phyloP scores from a whole-genome alignment of 30 jellyfish, hydroid and myxozoan species.

The Sanderia malayensis region DNA sequence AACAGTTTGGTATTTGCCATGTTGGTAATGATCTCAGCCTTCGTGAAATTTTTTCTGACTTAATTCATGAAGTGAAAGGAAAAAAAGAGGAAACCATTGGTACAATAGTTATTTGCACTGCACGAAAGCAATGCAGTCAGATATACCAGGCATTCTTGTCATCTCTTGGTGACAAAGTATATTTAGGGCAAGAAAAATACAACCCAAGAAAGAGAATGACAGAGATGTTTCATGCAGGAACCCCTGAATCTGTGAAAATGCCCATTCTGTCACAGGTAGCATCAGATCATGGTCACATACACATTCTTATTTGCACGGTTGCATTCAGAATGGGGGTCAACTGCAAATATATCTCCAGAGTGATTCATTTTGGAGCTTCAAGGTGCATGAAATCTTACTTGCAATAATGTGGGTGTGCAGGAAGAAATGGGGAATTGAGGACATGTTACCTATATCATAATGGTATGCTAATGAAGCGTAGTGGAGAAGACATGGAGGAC shows the following conservation, averaged over 20 bases:
- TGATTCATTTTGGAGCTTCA: too few species aligned
- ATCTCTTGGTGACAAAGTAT: slow-evolving; percentile 7
- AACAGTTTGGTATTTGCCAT: too few species aligned
- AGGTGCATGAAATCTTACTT: too few species aligned
- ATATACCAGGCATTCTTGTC: neutral
- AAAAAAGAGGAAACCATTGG: neutral
- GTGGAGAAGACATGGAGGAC: slow-evolving; percentile 10
- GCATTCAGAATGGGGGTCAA: too few species aligned
- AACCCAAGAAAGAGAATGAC: neutral
- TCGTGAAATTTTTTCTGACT: too few species aligned
- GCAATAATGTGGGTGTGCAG: too few species aligned
- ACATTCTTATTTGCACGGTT: slow-evolving; percentile 16
- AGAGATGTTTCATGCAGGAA: too few species aligned
- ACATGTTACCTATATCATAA: too few species aligned
- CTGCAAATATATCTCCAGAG: too few species aligned
- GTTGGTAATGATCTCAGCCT: too few species aligned
- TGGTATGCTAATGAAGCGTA: slow-evolving; percentile 18
- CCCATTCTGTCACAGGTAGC: neutral
- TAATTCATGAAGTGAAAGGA: neutral
- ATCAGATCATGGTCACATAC: neutral
- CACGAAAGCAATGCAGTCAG: slow-evolving; percentile 7
- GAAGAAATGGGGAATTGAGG: slow-evolving; percentile 7
- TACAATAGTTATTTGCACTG: neutral
- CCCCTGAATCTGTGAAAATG: neutral
- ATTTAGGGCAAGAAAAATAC: neutral